Conservation (phyloP, 2,797 vertebrate genomes). For the Sciurus carolinensis region DNA sequence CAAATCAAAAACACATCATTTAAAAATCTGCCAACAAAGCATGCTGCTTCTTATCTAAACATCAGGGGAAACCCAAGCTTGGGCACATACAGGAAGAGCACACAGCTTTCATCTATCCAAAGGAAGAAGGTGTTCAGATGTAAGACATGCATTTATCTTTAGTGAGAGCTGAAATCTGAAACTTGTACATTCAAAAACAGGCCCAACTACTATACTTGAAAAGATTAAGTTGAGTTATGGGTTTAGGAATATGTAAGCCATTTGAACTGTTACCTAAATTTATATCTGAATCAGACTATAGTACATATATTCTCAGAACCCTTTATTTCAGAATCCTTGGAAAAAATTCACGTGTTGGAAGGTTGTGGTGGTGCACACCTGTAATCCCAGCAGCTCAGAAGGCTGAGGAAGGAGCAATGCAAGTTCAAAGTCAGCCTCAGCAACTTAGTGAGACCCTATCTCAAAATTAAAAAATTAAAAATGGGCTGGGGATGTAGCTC, state of each 20-base stretch:
- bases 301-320: background rate
- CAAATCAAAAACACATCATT: slow-evolving; percentile 6
- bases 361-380: background rate
- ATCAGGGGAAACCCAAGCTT: slow-evolving; percentile 37
- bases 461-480: too few species aligned
- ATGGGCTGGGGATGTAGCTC: too few species aligned
- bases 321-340: slow-evolving; percentile 28
- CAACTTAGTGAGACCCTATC: too few species aligned
- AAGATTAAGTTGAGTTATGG: background rate
- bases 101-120: slow-evolving; percentile 9
- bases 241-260: background rate
- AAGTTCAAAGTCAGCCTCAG: too few species aligned
- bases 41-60: slow-evolving; percentile 20
- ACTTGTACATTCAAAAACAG: slow-evolving; percentile 5
- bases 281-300: background rate
- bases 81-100: background rate
- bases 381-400: too few species aligned
- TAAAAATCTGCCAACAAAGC: slow-evolving; percentile 56
- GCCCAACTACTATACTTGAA: background rate
- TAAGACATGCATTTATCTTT: background rate
- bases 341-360: background rate
- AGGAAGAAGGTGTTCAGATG: background rate
- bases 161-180: background rate
- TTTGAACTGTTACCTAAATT: slow-evolving; percentile 27
- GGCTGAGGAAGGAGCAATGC: too few species aligned